Conservation (phyloP, 2,888 invertebrate genomes). For the Miltochrista miniata region DNA sequence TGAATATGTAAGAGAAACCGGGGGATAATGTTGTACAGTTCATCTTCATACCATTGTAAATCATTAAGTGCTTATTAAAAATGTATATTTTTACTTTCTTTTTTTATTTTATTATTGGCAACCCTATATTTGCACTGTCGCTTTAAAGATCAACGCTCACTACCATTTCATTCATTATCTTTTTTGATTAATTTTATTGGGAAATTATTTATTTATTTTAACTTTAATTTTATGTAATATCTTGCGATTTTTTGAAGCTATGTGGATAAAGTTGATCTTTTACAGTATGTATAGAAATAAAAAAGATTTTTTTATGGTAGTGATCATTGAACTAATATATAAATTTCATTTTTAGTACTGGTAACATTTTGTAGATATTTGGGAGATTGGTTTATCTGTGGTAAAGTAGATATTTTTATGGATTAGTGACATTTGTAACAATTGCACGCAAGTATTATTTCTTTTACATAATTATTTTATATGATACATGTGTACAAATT, state of each 20-base stretch:
- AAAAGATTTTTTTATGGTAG: no score
- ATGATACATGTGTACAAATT: no score
- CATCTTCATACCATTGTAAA: constrained; percentile 22
- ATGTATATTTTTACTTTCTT: constrained; percentile 33
- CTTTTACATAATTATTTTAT: no score
- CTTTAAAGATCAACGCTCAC: constrained; percentile 5
- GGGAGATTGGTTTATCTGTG: background rate
- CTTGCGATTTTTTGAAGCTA: no score
- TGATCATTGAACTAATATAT: background rate
- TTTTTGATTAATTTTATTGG: background rate
- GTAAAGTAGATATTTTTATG: background rate
- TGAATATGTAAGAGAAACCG: constrained; percentile 48
- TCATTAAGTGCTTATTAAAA: constrained; percentile 38
- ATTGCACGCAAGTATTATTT: no score
- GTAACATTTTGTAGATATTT: background rate
- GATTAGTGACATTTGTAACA: background rate
- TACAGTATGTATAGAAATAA: no score
- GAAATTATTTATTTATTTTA: no score
- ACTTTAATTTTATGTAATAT: no score
- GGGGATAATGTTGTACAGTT: constrained; percentile 23
- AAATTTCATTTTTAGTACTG: background rate
- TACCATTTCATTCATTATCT: background rate
- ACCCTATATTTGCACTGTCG: constrained; percentile 32
- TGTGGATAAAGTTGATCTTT: no score
- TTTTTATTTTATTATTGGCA: constrained; percentile 42